Percentiles rank a stretch among this genome's conserved stretches.
phyloP scores from a whole-genome alignment of 2,113 vertebrate species.

The Manacus vitellinus region DNA sequence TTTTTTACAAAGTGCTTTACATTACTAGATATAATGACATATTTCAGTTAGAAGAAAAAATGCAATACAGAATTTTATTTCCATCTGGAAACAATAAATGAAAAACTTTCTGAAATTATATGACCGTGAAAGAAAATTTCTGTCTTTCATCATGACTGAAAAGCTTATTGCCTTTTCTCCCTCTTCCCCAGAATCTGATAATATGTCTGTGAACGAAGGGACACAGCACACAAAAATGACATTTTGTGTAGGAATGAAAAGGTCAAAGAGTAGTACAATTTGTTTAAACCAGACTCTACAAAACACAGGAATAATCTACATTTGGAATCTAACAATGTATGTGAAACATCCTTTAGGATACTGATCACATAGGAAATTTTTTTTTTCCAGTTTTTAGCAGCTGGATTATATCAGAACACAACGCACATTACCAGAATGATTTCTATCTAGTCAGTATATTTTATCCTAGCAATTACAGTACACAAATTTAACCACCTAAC shows the following conservation, averaged over 20 bases:
- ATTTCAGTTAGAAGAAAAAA: constrained; percentile 42
- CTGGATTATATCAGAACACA: constrained; percentile 32
- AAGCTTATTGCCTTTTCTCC: constrained; percentile 2
- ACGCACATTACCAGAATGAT: neutral
- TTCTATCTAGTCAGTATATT: neutral
- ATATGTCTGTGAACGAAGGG: neutral
- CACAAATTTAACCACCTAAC: neutral
- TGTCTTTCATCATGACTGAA: constrained; percentile 49
- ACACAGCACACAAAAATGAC: neutral
- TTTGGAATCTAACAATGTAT: neutral
- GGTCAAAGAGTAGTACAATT: neutral
- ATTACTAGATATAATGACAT: constrained; percentile 32
- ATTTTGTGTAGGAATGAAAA: neutral
- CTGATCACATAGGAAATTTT: neutral
- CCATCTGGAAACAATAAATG: constrained; percentile 61
- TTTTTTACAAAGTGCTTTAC: constrained; percentile 21
- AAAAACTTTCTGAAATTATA: constrained; percentile 9
- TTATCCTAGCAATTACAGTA: constrained; percentile 14
- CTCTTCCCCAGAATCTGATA: neutral
- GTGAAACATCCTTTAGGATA: neutral
- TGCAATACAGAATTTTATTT: neutral
- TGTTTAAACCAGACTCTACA: constrained; percentile 30
- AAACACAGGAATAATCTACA: neutral
- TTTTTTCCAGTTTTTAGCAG: constrained; percentile 22
- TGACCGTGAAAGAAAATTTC: constrained; percentile 32